These are phyloP conservation scores for Seriola rivoliana DNA, from an alignment of 2,113 vertebrate genomes.

Conservation along the genomic window DNA sequence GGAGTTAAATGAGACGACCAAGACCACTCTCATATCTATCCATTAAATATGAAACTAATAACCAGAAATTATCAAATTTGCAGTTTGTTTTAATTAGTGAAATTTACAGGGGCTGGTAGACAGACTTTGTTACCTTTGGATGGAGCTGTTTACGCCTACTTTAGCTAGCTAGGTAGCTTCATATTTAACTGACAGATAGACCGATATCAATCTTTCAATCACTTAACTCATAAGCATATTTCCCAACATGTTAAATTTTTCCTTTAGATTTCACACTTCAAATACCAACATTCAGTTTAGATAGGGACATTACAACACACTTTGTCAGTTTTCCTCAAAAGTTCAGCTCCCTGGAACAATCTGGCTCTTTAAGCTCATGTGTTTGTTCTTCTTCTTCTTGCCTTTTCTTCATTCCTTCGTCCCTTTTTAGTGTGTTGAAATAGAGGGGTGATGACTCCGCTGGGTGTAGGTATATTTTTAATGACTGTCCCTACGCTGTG, in stretches of 20 bases:
- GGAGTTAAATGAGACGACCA: background rate
- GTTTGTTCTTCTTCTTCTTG: conserved; percentile 23
- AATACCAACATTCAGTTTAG: background rate
- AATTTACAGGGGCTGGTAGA: background rate
- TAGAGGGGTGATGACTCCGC: conserved; percentile 58
- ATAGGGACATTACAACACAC: conserved; percentile 14
- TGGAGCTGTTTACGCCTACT: too few relatives aligned
- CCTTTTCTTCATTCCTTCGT: background rate
- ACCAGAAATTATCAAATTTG: background rate
- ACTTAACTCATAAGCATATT: background rate
- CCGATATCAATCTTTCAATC: background rate
- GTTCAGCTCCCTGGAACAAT: conserved; percentile 47
- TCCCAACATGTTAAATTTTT: background rate
- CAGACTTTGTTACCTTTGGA: background rate
- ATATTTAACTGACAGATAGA: background rate
- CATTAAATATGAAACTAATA: background rate
- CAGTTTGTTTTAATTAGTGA: background rate
- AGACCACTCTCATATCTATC: background rate
- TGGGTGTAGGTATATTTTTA: conserved; percentile 79
- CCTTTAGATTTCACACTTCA: conserved; percentile 4
- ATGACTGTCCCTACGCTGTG: conserved; percentile 75
- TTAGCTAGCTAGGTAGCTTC: background rate
- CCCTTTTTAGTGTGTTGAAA: conserved; percentile 57
- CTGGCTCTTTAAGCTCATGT: conserved; percentile 46
- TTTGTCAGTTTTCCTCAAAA: conserved; percentile 60